phyloP scores from a whole-genome alignment of 2,888 invertebrate species.

The Anodontia alba region DNA sequence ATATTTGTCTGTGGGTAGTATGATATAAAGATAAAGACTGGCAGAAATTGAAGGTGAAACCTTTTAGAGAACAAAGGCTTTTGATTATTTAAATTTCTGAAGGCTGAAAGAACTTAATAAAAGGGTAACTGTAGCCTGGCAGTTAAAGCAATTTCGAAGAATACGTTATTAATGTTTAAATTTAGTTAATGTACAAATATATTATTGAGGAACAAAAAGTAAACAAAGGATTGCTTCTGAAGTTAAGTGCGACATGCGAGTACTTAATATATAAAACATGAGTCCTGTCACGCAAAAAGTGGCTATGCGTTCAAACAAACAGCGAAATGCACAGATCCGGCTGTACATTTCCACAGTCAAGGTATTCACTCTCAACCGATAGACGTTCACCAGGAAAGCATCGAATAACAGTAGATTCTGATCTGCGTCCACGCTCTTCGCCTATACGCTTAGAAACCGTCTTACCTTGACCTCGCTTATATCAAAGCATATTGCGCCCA shows the following conservation, averaged over 20 bases:
- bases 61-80: conserved; percentile 8
- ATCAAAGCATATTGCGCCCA: too few species aligned
- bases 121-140: background rate
- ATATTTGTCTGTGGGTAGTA: conserved; percentile 4
- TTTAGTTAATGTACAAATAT: conserved; percentile 9
- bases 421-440: too few species aligned
- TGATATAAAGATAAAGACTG: conserved; percentile 13
- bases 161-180: conserved; percentile 10
- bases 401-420: too few species aligned
- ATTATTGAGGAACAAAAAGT: conserved; percentile 7
- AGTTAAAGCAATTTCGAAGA: background rate
- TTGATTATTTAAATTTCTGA: conserved; percentile 7
- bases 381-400: too few species aligned
- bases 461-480: too few species aligned
- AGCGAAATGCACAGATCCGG: too few species aligned
- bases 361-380: too few species aligned
- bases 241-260: conserved; percentile 13
- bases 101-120: background rate
- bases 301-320: too few species aligned
- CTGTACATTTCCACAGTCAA: too few species aligned
- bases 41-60: conserved; percentile 16
- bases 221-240: background rate
- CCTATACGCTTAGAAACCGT: too few species aligned
- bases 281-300: too few species aligned
- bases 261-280: background rate